Evolutionary conservation across 1,140 invertebrate genomes (phyloP).

Genomic region (Propsilocerus akamusi): DNA sequence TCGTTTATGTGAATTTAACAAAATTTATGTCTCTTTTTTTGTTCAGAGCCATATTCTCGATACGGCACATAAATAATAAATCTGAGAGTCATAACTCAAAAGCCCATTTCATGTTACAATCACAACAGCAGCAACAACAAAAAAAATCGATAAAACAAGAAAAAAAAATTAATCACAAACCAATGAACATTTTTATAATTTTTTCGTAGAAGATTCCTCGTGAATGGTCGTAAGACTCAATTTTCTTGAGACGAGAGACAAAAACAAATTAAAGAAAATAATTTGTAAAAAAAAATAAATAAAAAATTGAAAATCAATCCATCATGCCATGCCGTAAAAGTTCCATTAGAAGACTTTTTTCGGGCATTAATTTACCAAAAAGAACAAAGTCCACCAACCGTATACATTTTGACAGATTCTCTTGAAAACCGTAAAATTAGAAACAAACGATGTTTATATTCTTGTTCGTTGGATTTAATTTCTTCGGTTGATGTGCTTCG

Average conservation of each 20-base stretch:
- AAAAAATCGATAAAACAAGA: too few species aligned
- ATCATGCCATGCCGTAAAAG: not conserved
- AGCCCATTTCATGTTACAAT: too few species aligned
- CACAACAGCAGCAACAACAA: too few species aligned
- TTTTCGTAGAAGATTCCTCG: not conserved
- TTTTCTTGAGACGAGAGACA: not conserved
- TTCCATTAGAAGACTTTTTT: not conserved
- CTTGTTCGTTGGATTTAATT: too few species aligned
- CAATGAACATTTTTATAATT: not conserved
- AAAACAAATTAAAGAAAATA: not conserved
- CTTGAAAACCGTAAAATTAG: constrained; percentile 3
- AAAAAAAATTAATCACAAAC: too few species aligned
- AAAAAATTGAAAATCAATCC: not conserved
- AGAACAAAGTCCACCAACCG: not conserved
- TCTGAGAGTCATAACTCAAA: too few species aligned
- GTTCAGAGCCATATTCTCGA: too few species aligned
- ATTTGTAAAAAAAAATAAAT: not conserved
- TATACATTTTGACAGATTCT: not conserved
- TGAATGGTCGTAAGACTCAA: not conserved
- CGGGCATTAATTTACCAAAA: not conserved
- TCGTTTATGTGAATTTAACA: too few species aligned
- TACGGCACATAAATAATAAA: too few species aligned
- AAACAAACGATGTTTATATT: too few species aligned
- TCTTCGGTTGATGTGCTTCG: too few species aligned
- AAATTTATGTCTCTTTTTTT: too few species aligned